Conservation (phyloP, 2,888 invertebrate species). For the Drosophila austrosaltans region DNA sequence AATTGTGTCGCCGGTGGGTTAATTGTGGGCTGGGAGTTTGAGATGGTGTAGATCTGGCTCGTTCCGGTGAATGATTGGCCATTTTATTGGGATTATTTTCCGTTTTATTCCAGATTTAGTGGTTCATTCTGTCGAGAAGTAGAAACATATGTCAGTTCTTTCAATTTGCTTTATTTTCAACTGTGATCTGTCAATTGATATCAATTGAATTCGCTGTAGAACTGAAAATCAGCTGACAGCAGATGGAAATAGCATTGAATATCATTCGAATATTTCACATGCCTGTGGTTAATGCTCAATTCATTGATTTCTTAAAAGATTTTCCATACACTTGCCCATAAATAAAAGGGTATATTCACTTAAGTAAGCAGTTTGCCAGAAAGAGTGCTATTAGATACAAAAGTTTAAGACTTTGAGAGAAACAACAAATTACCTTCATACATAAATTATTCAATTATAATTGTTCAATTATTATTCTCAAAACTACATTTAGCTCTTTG, state of each 20-base stretch:
- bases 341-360: not conserved
- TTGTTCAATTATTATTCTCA: no score
- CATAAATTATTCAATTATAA: no score
- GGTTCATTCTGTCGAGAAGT: slow-evolving; percentile 50
- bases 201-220: slow-evolving; percentile 64
- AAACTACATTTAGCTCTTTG: not conserved
- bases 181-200: slow-evolving; percentile 53
- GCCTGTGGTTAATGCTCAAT: slow-evolving; percentile 40
- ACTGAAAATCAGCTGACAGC: slow-evolving; percentile 60
- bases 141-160: slow-evolving; percentile 45
- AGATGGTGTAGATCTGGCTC: slow-evolving; percentile 20
- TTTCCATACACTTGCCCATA: not conserved
- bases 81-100: slow-evolving; percentile 40
- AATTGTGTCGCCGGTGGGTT: slow-evolving; percentile 50
- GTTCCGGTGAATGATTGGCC: slow-evolving; percentile 53
- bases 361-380: not conserved
- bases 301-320: slow-evolving; percentile 35
- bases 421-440: no score
- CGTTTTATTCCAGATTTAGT: slow-evolving; percentile 30
- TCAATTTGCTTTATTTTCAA: slow-evolving; percentile 18
- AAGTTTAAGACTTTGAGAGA: no score
- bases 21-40: slow-evolving; percentile 53
- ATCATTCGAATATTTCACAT: slow-evolving; percentile 58
- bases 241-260: slow-evolving; percentile 48
- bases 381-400: no score